Evolutionary conservation across 2,888 invertebrate genomes (phyloP), one percentile per base, ranked within the genome.

Genomic region (Drosophila nr. medialis): DNA sequence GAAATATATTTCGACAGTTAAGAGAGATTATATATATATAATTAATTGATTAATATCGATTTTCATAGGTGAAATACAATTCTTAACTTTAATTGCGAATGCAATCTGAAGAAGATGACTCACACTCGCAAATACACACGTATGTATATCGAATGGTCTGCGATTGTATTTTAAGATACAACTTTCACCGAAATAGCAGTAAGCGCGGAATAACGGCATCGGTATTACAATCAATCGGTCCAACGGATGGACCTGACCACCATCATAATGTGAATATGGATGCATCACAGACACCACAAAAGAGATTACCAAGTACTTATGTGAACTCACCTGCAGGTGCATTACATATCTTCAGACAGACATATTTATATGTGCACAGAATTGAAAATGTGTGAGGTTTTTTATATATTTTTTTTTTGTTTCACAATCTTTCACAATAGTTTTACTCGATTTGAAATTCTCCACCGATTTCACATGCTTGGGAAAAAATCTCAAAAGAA

Each of bases 171-270:
- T 65, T 62, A 68, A 73, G 72, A 64, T 36, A 65, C 63, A 85
- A 85, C 84, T 85, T 85, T 85, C 84, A 88, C 84, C 84, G 64
- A 83, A 72, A 68, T 71, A 27, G 66, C 80, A 58, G 65, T 55
- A 60, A 63, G 64, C 66, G 64, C 64, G 58, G 71, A 61, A 56
- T 77, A 76, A 69, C 75, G 79, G 79, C 62, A 64, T 63, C 49
- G 64, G 72, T 82, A 83, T 81, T 76, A 80, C 75, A 85, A 82
- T 83, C 80, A 79, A 78, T 84, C 82, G 87, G 66, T 49, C 42
- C 72, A 72, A 63, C 68, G 64, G 63, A 69, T 75, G 75, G 64
- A 51, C 58, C 81, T 75, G 77, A 81, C 69, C 80, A 69, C 50
- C 60, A 58, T 61, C 71, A 64, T 61, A 50, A 64, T 59, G 64